phyloP scores from a whole-genome alignment of 2,888 invertebrate genomes.

The Mystacides longicornis region DNA sequence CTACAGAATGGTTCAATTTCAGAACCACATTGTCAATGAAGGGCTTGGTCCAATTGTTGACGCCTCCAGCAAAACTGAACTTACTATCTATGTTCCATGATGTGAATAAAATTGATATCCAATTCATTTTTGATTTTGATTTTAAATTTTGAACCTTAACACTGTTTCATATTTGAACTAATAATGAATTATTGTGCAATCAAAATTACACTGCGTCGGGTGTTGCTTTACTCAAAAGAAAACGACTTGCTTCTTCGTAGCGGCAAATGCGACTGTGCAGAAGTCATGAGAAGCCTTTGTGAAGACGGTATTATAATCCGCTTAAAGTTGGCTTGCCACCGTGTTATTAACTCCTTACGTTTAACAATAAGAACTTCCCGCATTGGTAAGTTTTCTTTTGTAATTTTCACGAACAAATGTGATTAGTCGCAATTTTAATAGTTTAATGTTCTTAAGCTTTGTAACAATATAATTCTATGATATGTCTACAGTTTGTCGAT shows the following conservation, averaged over 20 bases:
- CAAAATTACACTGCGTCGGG: background rate
- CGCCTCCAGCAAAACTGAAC: background rate
- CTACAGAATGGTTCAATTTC: constrained; percentile 13
- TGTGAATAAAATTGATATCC: constrained; percentile 4
- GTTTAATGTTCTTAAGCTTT: no score
- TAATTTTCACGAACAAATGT: no score
- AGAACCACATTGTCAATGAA: constrained; percentile 16
- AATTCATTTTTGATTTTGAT: constrained; percentile 9
- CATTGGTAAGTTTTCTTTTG: no score
- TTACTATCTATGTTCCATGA: background rate
- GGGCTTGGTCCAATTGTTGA: constrained; percentile 18
- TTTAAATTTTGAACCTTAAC: background rate
- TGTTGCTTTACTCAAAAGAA: background rate
- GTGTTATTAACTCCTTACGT: no score
- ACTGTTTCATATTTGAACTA: background rate
- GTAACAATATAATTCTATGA: no score
- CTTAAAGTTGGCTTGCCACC: constrained; percentile 13
- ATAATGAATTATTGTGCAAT: background rate
- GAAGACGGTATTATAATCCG: constrained; percentile 10
- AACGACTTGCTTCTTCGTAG: background rate
- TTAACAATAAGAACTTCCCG: no score
- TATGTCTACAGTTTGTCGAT: no score
- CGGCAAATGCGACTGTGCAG: background rate
- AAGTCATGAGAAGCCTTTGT: constrained; percentile 15
- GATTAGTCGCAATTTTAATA: no score